Evolutionary conservation across 2,888 invertebrate genomes (phyloP), one percentile per base, ranked within the genome.

Genomic region (Tipula vernalis): DNA sequence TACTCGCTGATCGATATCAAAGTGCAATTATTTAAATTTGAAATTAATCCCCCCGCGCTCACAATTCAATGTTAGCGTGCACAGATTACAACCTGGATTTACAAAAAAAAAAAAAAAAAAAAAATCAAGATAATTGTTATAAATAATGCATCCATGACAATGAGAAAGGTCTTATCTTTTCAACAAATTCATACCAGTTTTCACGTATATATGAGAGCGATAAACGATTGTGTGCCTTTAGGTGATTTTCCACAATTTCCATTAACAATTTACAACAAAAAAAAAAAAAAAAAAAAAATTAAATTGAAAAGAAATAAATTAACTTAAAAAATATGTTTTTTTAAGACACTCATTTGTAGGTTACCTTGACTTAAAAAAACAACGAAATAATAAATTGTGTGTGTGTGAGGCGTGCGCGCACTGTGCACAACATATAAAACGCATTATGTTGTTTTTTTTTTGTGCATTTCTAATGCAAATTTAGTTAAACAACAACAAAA

Each of bases 401-500:
- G 71, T 71, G 71, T 71, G 28, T 71, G 28, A 71, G 71, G 10
- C 28, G 28, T 10, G 71, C 71, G 71, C 71, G 28, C 71, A 28
- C 71, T 3, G 71, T 71, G 71, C 28, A 71, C 71, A 71, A 71
- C 71, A 28, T 71, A 71, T 13, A 71, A 71, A 28, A 71, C 71
- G 71, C 71, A 71, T 71, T 71, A 71, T 71, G 71, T 71, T 71
- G 28, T 51, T 71, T 71, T 71, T 71, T 51, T 71, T 71, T n/a
- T n/a, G n/a, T 71, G 71, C 71, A 71, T 71, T 71, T 71, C 71
- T 71, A 71, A 71, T 71, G 71, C 71, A 71, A 71, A 71, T 71
- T 71, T 10, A 28, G 10, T 28, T 71, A 71, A 13, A 28, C 10
- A 10, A 71, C 28, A 71, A 71, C 10, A 28, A 71, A 51, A 71